These are phyloP conservation scores for Pao palembangensis DNA, from an alignment of 2,113 vertebrate genomes.

Conservation along the genomic window DNA sequence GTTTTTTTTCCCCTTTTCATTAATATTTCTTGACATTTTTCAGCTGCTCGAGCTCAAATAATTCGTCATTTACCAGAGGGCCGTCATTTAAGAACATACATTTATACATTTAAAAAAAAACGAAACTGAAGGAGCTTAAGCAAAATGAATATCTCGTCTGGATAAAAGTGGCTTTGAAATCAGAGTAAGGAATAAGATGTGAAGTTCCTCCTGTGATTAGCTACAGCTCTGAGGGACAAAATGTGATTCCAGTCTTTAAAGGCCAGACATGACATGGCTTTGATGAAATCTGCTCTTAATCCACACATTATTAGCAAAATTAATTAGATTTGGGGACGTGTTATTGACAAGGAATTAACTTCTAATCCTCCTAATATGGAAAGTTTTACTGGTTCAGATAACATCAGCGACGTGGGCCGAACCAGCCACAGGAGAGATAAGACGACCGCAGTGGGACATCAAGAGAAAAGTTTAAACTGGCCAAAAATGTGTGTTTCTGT, in stretches of 20 bases:
- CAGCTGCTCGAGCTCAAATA: conserved; percentile 2
- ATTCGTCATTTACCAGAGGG: background rate
- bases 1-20: background rate
- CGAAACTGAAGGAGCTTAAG: background rate
- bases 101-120: background rate
- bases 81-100: background rate
- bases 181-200: background rate
- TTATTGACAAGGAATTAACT: conserved; percentile 39
- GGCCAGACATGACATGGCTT: background rate
- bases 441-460: background rate
- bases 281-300: conserved; percentile 19
- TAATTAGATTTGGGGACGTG: conserved; percentile 31
- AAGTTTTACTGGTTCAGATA: conserved; percentile 24
- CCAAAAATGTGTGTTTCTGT: conserved; percentile 3
- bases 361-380: conserved; percentile 43
- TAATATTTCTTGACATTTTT: background rate
- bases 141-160: background rate
- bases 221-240: conserved; percentile 4
- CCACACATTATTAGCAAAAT: conserved; percentile 25
- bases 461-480: conserved; percentile 3
- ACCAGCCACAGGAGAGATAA: conserved; percentile 8
- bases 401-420: background rate
- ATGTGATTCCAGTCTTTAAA: conserved; percentile 8
- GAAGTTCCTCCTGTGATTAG: too few relatives aligned
- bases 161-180: background rate